These are phyloP conservation scores for Polydrusus pterygomalis DNA, from an alignment of 2,888 invertebrate species.

Conservation along the genomic window DNA sequence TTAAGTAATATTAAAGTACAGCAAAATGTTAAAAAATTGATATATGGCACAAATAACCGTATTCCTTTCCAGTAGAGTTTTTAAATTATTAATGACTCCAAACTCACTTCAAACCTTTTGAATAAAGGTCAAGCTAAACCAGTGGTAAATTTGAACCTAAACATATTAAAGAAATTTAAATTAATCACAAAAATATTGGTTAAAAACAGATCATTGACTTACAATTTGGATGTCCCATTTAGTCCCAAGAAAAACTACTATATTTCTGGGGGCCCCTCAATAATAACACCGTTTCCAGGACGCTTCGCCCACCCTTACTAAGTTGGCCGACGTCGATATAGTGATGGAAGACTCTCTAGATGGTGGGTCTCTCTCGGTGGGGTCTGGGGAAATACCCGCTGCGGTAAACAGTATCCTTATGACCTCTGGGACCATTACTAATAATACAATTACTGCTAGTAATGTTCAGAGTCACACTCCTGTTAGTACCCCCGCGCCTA, in stretches of 20 bases:
- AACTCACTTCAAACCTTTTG: too few species aligned
- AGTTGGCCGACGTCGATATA: constrained; percentile 79
- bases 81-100: too few species aligned
- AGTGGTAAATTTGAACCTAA: too few species aligned
- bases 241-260: constrained; percentile 1
- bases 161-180: too few species aligned
- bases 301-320: constrained; percentile 76
- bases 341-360: constrained; percentile 88
- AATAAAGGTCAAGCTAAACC: too few species aligned
- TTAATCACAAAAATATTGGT: too few species aligned
- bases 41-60: too few species aligned
- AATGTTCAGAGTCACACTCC: constrained; percentile 4
- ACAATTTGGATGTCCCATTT: background rate
- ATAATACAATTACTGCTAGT: constrained; percentile 21
- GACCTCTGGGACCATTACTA: constrained; percentile 37
- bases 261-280: constrained; percentile 25
- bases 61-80: too few species aligned
- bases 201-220: too few species aligned
- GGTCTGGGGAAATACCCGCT: constrained; percentile 82
- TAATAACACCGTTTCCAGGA: constrained; percentile 70
- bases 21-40: too few species aligned
- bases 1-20: too few species aligned
- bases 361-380: constrained; percentile 87
- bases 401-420: constrained; percentile 58
- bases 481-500: constrained; percentile 59